phyloP scores from a whole-genome alignment of 2,888 invertebrate species.

The Mimas tiliae region DNA sequence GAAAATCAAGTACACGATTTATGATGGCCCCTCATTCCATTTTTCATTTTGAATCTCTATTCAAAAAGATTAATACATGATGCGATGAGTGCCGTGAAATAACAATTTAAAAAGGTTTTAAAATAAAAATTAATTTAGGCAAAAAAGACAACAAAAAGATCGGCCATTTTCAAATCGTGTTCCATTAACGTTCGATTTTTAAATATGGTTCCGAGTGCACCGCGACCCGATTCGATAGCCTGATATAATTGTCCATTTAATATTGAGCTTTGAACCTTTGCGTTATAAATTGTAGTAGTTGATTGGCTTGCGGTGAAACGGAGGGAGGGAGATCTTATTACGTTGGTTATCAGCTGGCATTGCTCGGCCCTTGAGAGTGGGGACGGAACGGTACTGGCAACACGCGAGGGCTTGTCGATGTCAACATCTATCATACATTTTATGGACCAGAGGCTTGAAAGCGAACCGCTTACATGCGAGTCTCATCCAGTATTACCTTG shows the following conservation, averaged over 20 bases:
- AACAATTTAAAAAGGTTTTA: constrained; percentile 36
- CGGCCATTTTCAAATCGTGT: constrained; percentile 71
- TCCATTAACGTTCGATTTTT: constrained; percentile 72
- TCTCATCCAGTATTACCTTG: constrained; percentile 54
- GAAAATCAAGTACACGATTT: constrained; percentile 38
- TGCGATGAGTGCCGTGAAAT: constrained; percentile 48
- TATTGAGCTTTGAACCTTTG: constrained; percentile 50
- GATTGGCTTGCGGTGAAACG: constrained; percentile 40
- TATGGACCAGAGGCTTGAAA: constrained; percentile 73
- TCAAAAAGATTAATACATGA: constrained; percentile 53
- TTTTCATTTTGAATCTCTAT: constrained; percentile 42
- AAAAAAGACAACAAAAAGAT: constrained; percentile 41
- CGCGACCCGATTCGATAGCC: constrained; percentile 71
- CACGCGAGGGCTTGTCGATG: constrained; percentile 79
- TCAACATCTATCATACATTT: constrained; percentile 80
- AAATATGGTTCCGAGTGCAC: constrained; percentile 79
- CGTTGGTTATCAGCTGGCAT: constrained; percentile 52
- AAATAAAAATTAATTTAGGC: constrained; percentile 25
- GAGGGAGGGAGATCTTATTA: constrained; percentile 55
- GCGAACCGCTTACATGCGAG: constrained; percentile 74
- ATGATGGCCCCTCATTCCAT: constrained; percentile 41
- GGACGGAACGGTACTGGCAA: constrained; percentile 72
- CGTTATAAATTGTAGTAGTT: constrained; percentile 45
- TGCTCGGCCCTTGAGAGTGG: constrained; percentile 74
- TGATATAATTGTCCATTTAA: constrained; percentile 63